Percentiles rank a stretch among this genome's conserved stretches.
phyloP scores from a whole-genome alignment of 2,797 vertebrate species.

The Acridotheres tristis region DNA sequence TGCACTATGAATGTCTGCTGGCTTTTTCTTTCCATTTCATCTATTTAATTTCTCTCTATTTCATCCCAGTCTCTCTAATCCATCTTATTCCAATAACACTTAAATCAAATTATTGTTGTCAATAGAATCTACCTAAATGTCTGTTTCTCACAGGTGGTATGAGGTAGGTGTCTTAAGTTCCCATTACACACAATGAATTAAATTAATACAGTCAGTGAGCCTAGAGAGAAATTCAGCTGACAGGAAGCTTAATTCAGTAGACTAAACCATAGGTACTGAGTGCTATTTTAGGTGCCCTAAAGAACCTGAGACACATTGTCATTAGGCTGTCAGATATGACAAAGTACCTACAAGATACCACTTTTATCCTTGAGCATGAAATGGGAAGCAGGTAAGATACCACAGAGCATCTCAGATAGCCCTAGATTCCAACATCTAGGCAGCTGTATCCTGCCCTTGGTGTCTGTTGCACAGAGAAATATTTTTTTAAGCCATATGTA shows the following conservation, averaged over 20 bases:
- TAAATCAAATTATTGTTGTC: neutral
- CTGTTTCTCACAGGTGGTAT: neutral
- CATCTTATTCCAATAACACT: neutral
- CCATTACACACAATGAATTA: neutral
- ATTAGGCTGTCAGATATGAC: slow-evolving; percentile 8
- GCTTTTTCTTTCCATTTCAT: neutral
- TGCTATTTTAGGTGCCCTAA: neutral
- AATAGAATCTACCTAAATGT: neutral
- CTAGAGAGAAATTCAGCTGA: slow-evolving; percentile 6
- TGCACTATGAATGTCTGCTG: neutral
- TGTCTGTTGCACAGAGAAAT: neutral
- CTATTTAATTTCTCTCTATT: neutral
- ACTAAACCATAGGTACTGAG: neutral
- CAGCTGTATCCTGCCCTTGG: neutral
- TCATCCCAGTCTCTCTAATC: neutral
- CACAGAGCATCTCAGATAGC: neutral
- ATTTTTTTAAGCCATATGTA: neutral
- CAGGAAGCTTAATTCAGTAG: neutral
- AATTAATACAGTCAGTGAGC: neutral
- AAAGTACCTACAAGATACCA: neutral
- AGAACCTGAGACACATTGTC: neutral
- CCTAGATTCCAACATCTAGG: neutral
- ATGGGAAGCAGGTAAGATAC: neutral
- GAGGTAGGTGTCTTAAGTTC: neutral
- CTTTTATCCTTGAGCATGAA: neutral